These are phyloP conservation scores for Smutsia temminckii DNA, from an alignment of 2,797 vertebrate genomes.

Conservation along the genomic window DNA sequence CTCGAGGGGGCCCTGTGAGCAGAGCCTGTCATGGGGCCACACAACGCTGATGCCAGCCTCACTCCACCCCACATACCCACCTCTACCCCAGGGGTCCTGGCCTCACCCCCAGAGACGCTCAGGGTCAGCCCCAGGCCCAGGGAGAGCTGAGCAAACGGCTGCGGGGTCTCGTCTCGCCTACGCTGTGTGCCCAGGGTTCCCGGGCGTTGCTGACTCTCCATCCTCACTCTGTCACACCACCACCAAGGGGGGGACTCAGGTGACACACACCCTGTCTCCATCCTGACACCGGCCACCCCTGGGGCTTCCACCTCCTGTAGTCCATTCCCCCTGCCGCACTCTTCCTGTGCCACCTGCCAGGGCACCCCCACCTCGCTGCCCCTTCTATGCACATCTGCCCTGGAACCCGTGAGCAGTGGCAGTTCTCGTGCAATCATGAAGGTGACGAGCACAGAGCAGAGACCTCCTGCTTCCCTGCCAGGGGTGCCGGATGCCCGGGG, in stretches of 20 bases:
- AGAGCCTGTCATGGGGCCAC: not conserved
- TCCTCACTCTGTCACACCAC: no score
- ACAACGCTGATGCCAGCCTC: no score
- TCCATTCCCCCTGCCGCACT: no score
- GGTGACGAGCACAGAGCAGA: not conserved
- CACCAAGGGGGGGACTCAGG: rapidly evolving
- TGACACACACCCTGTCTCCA: rapidly evolving
- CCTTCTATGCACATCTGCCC: no score
- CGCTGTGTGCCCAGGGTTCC: not conserved
- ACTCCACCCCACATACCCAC: not conserved
- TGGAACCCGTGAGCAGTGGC: no score
- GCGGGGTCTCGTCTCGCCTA: no score
- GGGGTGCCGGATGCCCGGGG: not conserved
- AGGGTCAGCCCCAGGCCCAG: not conserved
- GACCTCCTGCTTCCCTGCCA: not conserved
- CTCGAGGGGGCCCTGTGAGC: not conserved
- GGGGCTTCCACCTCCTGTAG: not conserved
- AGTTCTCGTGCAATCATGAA: no score
- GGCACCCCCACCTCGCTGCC: not conserved
- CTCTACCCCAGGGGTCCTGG: no score
- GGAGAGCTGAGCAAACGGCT: not conserved
- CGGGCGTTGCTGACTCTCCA: not conserved
- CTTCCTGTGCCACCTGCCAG: not conserved
- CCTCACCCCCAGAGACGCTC: not conserved
- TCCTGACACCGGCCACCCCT: rapidly evolving